phyloP scores from a whole-genome alignment of 2,888 invertebrate species.

The Caradrina clavipalpis region DNA sequence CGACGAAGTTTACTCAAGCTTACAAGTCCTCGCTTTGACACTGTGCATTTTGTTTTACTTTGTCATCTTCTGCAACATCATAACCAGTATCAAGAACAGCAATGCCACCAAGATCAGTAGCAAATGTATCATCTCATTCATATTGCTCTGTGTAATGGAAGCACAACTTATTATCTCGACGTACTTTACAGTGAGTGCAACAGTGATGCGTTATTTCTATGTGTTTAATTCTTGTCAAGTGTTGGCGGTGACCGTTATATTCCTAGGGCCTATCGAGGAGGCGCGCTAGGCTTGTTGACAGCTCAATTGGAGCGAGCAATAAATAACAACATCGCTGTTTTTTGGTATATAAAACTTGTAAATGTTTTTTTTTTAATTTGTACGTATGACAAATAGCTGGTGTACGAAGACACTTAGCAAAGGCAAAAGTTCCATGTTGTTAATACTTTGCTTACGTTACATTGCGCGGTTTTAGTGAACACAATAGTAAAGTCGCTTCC shows the following conservation, averaged over 20 bases:
- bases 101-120: slow-evolving; percentile 43
- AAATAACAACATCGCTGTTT: no score
- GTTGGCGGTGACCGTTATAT: slow-evolving; percentile 59
- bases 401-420: no score
- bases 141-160: slow-evolving; percentile 74
- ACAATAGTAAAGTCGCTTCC: no score
- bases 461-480: no score
- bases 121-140: slow-evolving; percentile 69
- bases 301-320: no score
- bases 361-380: no score
- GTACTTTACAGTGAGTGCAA: not conserved
- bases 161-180: slow-evolving; percentile 71
- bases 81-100: slow-evolving; percentile 41
- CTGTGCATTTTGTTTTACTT: slow-evolving; percentile 73
- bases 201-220: slow-evolving; percentile 64
- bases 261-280: slow-evolving; percentile 52
- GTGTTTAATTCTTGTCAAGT: slow-evolving; percentile 65
- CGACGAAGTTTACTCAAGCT: slow-evolving; percentile 65
- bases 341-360: no score
- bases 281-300: no score
- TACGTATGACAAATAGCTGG: no score
- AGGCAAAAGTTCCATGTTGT: no score
- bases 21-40: slow-evolving; percentile 72
- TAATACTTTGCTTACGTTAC: no score
- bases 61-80: slow-evolving; percentile 72